phyloP scores from a whole-genome alignment of 1,140 invertebrate species.

The Sarcophaga peregrina region DNA sequence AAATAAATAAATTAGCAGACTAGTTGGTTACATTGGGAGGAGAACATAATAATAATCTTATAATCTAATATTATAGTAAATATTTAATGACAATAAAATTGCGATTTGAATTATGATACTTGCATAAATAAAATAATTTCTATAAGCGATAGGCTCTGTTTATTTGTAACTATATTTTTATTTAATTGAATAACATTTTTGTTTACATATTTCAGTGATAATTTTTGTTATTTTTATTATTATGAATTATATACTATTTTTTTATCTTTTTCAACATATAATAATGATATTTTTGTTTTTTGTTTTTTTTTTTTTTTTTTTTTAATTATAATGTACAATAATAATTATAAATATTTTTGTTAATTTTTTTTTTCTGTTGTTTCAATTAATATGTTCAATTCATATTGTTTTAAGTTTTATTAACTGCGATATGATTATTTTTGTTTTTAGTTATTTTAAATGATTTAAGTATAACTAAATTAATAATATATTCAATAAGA shows the following conservation, averaged over 20 bases:
- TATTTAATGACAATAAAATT: too few species aligned
- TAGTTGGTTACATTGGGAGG: too few species aligned
- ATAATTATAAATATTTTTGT: neutral
- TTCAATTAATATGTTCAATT: neutral
- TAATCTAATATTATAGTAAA: too few species aligned
- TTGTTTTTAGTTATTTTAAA: neutral
- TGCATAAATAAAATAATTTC: neutral
- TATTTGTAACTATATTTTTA: neutral
- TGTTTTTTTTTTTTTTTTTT: too few species aligned
- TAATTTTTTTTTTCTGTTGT: neutral
- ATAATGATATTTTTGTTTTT: too few species aligned
- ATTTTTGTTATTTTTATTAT: neutral
- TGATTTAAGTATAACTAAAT: neutral
- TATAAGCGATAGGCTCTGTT: neutral
- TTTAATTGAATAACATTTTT: slow-evolving; percentile 13
- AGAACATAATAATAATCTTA: too few species aligned
- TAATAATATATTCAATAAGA: neutral
- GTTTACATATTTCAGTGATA: neutral
- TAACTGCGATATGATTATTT: neutral
- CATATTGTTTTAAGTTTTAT: neutral
- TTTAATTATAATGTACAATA: slow-evolving; percentile 5
- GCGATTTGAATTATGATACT: too few species aligned
- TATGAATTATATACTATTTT: neutral
- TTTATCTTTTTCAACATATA: neutral
- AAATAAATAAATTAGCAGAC: too few species aligned